Conservation (phyloP, 2,113 vertebrate species). For the Bos taurus region DNA sequence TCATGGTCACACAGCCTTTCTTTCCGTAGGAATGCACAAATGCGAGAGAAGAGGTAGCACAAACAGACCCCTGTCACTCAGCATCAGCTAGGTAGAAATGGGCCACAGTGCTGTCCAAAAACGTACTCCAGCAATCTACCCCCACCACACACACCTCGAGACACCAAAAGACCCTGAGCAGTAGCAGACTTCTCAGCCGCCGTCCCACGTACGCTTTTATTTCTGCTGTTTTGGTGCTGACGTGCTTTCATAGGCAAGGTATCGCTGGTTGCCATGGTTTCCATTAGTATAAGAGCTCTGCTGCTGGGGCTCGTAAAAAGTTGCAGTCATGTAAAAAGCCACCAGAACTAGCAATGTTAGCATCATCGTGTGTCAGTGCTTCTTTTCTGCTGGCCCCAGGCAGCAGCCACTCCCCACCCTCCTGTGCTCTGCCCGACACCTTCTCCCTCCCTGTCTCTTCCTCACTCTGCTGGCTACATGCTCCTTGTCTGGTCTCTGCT, state of each 20-base stretch:
- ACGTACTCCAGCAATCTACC: neutral
- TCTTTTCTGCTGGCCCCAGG: neutral
- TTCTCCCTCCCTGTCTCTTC: neutral
- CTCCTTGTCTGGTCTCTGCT: neutral
- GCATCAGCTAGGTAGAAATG: neutral
- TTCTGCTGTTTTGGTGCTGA: neutral
- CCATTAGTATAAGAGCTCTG: neutral
- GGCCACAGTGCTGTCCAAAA: neutral
- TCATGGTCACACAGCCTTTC: neutral
- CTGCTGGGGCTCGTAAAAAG: neutral
- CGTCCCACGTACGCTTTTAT: neutral
- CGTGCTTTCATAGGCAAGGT: neutral
- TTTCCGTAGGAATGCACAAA: neutral
- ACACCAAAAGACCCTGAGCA: neutral
- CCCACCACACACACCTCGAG: neutral
- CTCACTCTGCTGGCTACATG: neutral
- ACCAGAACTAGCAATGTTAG: rapidly evolving
- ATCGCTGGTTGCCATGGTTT: neutral
- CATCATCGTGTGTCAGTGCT: neutral
- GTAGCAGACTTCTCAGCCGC: conserved; percentile 12
- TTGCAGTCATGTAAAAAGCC: neutral
- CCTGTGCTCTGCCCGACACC: neutral
- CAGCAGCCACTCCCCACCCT: neutral
- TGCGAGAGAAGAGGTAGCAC: neutral
- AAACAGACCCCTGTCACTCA: neutral